phyloP scores from a whole-genome alignment of 2,888 invertebrate genomes.

The Malacosoma neustria region DNA sequence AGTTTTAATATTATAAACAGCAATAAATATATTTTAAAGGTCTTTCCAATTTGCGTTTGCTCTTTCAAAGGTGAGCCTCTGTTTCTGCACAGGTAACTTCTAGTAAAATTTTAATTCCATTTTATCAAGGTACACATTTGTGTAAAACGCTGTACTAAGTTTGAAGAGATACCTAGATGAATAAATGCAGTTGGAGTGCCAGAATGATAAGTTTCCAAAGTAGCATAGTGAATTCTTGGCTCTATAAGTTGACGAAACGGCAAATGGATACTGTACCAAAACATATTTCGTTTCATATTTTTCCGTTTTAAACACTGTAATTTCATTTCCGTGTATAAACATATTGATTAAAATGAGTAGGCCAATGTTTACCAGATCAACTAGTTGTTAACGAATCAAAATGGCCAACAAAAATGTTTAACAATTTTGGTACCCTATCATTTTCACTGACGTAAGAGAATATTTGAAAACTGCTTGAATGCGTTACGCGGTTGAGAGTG shows the following conservation, averaged over 20 bases:
- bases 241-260: slow-evolving; percentile 43
- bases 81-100: slow-evolving; percentile 15
- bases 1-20: no score
- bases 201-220: slow-evolving; percentile 57
- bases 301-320: no score
- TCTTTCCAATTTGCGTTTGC: no score
- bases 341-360: no score
- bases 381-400: background rate
- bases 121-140: slow-evolving; percentile 55
- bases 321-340: no score
- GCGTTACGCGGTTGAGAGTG: slow-evolving; percentile 9
- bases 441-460: background rate
- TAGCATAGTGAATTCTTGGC: slow-evolving; percentile 35
- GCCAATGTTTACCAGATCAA: no score
- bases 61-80: no score
- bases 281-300: no score
- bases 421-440: no score
- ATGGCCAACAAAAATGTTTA: no score
- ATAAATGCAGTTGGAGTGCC: slow-evolving; percentile 54
- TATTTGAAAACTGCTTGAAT: slow-evolving; percentile 3
- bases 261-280: slow-evolving; percentile 10
- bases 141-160: slow-evolving; percentile 61
- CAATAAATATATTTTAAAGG: no score
- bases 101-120: slow-evolving; percentile 27
- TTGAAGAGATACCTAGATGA: slow-evolving; percentile 58